Percentiles rank a stretch among this genome's conserved stretches.
These are phyloP conservation scores for Melanotaenia nigrans DNA, from an alignment of 2,797 vertebrate species.

Conservation along the genomic window DNA sequence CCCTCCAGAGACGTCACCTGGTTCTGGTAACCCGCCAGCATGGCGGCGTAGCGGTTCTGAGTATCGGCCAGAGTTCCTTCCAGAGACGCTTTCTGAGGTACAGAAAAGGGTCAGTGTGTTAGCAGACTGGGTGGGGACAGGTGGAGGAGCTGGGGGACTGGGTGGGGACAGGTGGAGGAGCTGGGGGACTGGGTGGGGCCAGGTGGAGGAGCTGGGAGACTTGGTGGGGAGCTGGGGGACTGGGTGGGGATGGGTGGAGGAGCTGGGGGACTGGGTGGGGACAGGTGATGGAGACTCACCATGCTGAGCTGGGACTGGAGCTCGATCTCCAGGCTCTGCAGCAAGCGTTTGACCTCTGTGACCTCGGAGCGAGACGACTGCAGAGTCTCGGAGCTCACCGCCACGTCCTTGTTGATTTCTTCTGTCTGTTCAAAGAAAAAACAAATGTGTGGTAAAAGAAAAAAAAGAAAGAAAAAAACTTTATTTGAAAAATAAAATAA, in stretches of 20 bases:
- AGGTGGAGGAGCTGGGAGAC: no score
- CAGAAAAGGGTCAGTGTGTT: background rate
- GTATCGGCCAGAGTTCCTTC: conserved; percentile 80
- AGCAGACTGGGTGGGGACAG: no score
- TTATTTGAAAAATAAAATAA: no score
- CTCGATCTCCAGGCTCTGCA: conserved; percentile 89
- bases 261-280: no score
- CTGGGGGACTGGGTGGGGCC: no score
- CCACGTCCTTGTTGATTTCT: conserved; percentile 54
- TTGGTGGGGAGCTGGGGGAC: no score
- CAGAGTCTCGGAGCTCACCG: conserved; percentile 53
- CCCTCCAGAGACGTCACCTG: conserved; percentile 73
- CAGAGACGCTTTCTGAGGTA: conserved; percentile 71
- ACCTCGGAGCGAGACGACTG: conserved; percentile 64
- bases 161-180: no score
- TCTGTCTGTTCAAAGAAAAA: background rate
- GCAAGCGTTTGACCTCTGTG: conserved; percentile 57
- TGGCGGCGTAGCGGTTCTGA: conserved; percentile 68
- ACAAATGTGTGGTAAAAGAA: no score
- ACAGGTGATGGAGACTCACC: conserved; percentile 69
- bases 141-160: no score
- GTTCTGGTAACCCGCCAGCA: conserved; percentile 75
- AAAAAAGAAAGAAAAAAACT: no score
- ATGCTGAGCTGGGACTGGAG: conserved; percentile 85
- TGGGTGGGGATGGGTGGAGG: no score